Evolutionary conservation across 2,888 invertebrate genomes (phyloP), one percentile per base, ranked within the genome.

Genomic region (Eledona agricola): DNA sequence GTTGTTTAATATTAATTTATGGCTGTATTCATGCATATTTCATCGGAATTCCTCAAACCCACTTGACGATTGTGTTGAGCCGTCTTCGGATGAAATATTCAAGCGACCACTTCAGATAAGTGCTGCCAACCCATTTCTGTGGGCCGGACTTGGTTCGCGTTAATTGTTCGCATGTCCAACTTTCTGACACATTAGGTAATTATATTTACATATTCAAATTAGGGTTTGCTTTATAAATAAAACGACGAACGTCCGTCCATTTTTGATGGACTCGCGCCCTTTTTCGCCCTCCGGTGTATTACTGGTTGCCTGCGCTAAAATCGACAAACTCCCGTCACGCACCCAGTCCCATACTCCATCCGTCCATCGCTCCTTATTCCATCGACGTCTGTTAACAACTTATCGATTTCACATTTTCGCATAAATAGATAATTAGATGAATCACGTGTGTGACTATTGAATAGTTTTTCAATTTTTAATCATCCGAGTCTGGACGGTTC

Each of bases 61-160:
- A 62, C 59, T 57, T 55, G 42, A 53, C 52, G 51, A 58, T 57
- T 55, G 42, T n/a, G n/a, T 50, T 43, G 51, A 51, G 52, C 51
- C 53, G 57, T 56, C 58, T 53, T 52, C 51, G 57, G 47, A 59
- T 61, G 54, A 61, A 63, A 59, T 62, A 63, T 62, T 59, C 60
- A 50, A 23, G 34, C 31, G 45, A 26, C 20, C 50, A 50, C 47
- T 50, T 50, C 31, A 51, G 51, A 51, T 51, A 51, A 53, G 42
- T 42, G 45, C 50, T 52, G 25, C 38, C 49, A 49, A 35, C 43
- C 55, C 55, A 45, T 40, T 56, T 52, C 43, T 25, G 51, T 54
- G 50, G 47, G 51, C 46, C 10, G 51, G 31, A 7, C 28, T 29
- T n/a, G n/a, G n/a, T n/a, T n/a, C n/a, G 22, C 22, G 29, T 57